These are phyloP conservation scores for Cinara cedri DNA, from an alignment of 2,888 invertebrate species.

Conservation along the genomic window DNA sequence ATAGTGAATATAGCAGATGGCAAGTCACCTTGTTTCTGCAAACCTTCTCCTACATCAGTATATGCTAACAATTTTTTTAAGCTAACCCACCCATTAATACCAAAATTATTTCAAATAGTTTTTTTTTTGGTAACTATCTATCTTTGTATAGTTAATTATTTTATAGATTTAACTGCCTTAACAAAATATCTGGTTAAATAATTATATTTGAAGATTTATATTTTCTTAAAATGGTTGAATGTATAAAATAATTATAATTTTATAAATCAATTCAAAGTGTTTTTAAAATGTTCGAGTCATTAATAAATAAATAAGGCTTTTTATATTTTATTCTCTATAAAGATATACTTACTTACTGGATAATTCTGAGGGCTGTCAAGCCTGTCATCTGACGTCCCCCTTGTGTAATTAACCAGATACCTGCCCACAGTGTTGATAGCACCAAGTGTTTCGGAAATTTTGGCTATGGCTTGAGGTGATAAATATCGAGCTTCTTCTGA, in stretches of 20 bases:
- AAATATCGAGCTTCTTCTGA: constrained; percentile 58
- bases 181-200: neutral
- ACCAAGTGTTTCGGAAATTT: constrained; percentile 72
- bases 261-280: neutral
- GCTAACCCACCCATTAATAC: neutral
- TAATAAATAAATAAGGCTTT: neutral
- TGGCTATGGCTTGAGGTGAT: constrained; percentile 63
- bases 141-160: neutral
- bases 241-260: too few relatives aligned
- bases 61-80: neutral
- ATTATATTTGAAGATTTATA: neutral
- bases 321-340: constrained; percentile 30
- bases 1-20: constrained; percentile 80
- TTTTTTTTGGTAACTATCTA: neutral
- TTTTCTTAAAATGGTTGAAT: too few relatives aligned
- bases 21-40: constrained; percentile 67
- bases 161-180: neutral
- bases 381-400: constrained; percentile 61
- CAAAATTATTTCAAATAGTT: neutral
- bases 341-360: constrained; percentile 56
- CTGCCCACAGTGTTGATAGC: constrained; percentile 86
- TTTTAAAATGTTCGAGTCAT: neutral
- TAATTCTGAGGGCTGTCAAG: constrained; percentile 44
- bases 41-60: constrained; percentile 54
- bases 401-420: constrained; percentile 82